A percentile compares a stretch with the other conserved stretches of the same genome.
Evolutionary conservation across 1,140 invertebrate species (phyloP).

Genomic region (Megathymus violae): DNA sequence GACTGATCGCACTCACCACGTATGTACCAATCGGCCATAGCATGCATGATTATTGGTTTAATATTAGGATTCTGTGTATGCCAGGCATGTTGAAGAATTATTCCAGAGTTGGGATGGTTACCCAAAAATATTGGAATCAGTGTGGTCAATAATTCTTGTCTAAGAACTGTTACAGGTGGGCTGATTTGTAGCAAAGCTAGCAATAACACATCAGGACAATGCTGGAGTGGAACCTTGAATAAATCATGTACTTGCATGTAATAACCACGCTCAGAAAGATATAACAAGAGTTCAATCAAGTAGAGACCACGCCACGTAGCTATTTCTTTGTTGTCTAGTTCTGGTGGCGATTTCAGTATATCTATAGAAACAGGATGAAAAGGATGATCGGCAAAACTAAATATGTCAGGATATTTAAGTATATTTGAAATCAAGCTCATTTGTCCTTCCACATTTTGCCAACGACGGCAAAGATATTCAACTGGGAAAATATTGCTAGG

Average conservation of each 20-base stretch:
- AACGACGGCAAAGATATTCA: slow-evolving; percentile 94
- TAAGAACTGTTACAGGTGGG: slow-evolving; percentile 87
- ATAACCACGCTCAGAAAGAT: slow-evolving; percentile 93
- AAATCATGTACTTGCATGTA: slow-evolving; percentile 93
- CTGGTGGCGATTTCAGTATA: slow-evolving; percentile 96
- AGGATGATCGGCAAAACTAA: slow-evolving; percentile 96
- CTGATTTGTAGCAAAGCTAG: slow-evolving; percentile 94
- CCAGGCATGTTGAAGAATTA: slow-evolving; percentile 97
- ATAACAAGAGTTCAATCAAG: slow-evolving; percentile 93
- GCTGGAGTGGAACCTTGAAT: slow-evolving; percentile 95
- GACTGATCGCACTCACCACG: slow-evolving; percentile 96
- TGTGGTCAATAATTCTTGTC: slow-evolving; percentile 93
- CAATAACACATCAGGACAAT: slow-evolving; percentile 97
- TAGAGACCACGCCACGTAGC: slow-evolving; percentile 96
- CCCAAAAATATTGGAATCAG: slow-evolving; percentile 96
- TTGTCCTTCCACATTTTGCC: slow-evolving; percentile 97
- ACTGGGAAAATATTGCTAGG: slow-evolving; percentile 92
- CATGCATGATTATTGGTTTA: slow-evolving; percentile 95
- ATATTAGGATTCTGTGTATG: slow-evolving; percentile 89
- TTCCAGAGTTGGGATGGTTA: slow-evolving; percentile 97
- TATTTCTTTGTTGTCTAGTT: slow-evolving; percentile 96
- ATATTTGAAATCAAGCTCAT: slow-evolving; percentile 94
- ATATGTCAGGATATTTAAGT: slow-evolving; percentile 95
- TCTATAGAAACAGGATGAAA: slow-evolving; percentile 94
- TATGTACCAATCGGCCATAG: slow-evolving; percentile 99